Conservation (phyloP, 2,888 invertebrate genomes). For the Autographa pulchrina region DNA sequence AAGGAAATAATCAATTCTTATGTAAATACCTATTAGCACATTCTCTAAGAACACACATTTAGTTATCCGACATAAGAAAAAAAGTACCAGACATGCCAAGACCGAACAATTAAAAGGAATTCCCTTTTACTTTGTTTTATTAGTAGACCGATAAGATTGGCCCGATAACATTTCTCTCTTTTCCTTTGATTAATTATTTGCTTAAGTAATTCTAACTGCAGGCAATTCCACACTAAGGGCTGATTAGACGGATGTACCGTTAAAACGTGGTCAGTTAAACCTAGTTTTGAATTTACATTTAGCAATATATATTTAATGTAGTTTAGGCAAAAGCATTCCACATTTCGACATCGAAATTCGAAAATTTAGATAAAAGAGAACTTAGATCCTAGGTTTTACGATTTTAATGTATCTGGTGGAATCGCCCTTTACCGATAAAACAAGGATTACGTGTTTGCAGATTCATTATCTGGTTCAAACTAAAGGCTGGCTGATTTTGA, state of each 20-base stretch:
- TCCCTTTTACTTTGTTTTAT: neutral
- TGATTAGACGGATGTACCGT: neutral
- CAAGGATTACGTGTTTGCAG: conserved; percentile 42
- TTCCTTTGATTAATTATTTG: neutral
- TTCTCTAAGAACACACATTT: neutral
- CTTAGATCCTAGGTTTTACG: neutral
- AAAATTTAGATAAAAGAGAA: neutral
- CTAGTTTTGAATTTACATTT: neutral
- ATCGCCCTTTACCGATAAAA: conserved; percentile 14
- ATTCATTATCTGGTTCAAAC: conserved; percentile 52
- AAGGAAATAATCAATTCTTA: no score
- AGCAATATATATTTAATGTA: neutral
- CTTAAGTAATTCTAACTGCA: neutral
- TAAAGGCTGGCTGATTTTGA: conserved; percentile 40
- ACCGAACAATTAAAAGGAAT: neutral
- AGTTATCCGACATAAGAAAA: neutral
- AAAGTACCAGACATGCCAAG: neutral
- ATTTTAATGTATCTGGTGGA: neutral
- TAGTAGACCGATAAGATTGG: neutral
- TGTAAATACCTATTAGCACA: no score
- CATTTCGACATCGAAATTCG: neutral
- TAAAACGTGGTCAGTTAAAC: neutral
- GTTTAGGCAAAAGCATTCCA: neutral
- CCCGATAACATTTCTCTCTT: neutral
- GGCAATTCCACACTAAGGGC: neutral